These are phyloP conservation scores for Atractosteus spatula DNA, from an alignment of 2,113 vertebrate species.

Conservation along the genomic window DNA sequence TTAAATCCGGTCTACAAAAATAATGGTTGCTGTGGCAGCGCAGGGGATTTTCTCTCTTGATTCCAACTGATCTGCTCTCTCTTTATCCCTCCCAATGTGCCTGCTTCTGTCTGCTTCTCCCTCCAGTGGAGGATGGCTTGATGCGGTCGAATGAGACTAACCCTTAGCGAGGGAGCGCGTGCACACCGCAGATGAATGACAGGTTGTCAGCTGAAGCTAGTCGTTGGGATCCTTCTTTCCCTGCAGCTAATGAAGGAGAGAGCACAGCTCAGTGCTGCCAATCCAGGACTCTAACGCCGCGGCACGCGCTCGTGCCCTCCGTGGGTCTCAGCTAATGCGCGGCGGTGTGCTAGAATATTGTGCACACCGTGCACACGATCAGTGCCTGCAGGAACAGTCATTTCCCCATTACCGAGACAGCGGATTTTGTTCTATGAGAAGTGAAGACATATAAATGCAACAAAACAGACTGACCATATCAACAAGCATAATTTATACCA, in stretches of 20 bases:
- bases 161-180: conserved; percentile 29
- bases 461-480: too few relatives aligned
- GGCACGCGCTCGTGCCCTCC: not conserved
- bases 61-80: conserved; percentile 46
- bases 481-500: too few relatives aligned
- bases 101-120: conserved; percentile 51
- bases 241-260: conserved; percentile 12
- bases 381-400: too few relatives aligned
- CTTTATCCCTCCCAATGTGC: conserved; percentile 25
- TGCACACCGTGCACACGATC: too few relatives aligned
- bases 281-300: not conserved
- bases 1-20: conserved; percentile 52
- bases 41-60: conserved; percentile 38
- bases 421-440: too few relatives aligned
- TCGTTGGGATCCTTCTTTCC: conserved; percentile 59
- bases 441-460: too few relatives aligned
- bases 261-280: not conserved
- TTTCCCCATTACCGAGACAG: too few relatives aligned
- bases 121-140: conserved; percentile 63
- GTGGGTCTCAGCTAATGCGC: not conserved
- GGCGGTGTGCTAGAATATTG: too few relatives aligned
- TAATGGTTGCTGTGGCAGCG: conserved; percentile 47
- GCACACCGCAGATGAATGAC: conserved; percentile 14
- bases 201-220: conserved; percentile 45
- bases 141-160: conserved; percentile 44